Percentiles rank a stretch among this genome's conserved stretches.
phyloP scores from a whole-genome alignment of 2,888 invertebrate species.

The Agrochola lota region DNA sequence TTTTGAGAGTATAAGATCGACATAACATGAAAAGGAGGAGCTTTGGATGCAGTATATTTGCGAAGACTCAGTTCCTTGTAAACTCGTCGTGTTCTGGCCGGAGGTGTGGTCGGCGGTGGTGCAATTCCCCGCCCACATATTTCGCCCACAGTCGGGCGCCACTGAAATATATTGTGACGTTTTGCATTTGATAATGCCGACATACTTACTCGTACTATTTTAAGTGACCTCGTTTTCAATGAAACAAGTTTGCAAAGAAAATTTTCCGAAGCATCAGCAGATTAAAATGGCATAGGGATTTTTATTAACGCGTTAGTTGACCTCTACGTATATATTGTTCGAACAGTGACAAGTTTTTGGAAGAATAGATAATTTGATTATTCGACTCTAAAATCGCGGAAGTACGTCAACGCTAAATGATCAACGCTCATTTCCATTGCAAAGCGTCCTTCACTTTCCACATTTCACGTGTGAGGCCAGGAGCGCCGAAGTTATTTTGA shows the following conservation, averaged over 20 bases:
- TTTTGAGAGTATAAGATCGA: not conserved
- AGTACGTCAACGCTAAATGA: constrained; percentile 36
- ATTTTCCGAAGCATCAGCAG: constrained; percentile 42
- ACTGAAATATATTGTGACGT: constrained; percentile 73
- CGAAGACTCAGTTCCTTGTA: constrained; percentile 41
- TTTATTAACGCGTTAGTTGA: constrained; percentile 24
- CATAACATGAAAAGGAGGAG: constrained; percentile 27
- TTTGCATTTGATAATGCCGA: constrained; percentile 65
- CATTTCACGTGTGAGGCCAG: constrained; percentile 32
- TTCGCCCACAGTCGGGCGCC: constrained; percentile 72
- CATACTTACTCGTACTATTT: constrained; percentile 59
- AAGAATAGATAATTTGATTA: constrained; percentile 18
- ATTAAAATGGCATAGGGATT: constrained; percentile 21
- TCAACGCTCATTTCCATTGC: constrained; percentile 20
- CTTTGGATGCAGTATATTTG: constrained; percentile 55
- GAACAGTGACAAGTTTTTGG: not conserved
- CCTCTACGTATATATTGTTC: constrained; percentile 8
- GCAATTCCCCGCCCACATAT: constrained; percentile 75
- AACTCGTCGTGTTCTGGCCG: constrained; percentile 29
- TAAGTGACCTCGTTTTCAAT: constrained; percentile 61
- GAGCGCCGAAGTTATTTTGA: constrained; percentile 29
- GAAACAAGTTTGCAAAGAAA: constrained; percentile 46
- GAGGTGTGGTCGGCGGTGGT: constrained; percentile 72
- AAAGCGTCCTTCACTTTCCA: constrained; percentile 23
- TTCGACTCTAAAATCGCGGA: constrained; percentile 28